Evolutionary conservation across 1,140 invertebrate species (phyloP).

Genomic region (Myzus persicae): DNA sequence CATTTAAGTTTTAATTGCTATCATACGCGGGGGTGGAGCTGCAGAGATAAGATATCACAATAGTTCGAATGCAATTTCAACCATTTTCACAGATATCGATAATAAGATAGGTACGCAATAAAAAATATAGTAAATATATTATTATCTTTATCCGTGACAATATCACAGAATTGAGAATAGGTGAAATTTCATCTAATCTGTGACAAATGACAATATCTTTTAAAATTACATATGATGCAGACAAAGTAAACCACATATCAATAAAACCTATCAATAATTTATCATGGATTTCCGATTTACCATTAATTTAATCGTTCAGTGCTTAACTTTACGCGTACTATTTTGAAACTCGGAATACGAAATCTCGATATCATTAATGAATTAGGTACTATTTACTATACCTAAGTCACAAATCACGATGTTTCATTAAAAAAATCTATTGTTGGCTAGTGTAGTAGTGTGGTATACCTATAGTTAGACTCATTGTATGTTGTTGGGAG

Average conservation of each 20-base stretch:
- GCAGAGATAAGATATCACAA: slow-evolving; percentile 31
- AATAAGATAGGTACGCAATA: not conserved
- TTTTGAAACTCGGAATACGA: not conserved
- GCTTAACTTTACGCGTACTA: not conserved
- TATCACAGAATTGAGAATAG: too few relatives aligned
- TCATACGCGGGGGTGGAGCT: slow-evolving; percentile 42
- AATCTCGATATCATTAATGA: not conserved
- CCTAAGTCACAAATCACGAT: not conserved
- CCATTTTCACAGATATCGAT: not conserved
- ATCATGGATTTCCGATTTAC: too few relatives aligned
- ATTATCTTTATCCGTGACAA: too few relatives aligned
- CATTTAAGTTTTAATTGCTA: slow-evolving; percentile 41
- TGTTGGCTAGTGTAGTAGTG: not conserved
- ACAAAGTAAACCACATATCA: too few relatives aligned
- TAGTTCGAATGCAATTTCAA: not conserved
- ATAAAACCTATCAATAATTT: too few relatives aligned
- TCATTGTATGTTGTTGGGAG: not conserved
- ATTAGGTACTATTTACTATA: too few relatives aligned
- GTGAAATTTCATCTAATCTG: too few relatives aligned
- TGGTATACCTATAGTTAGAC: too few relatives aligned
- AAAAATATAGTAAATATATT: too few relatives aligned
- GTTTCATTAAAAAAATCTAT: not conserved
- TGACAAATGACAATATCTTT: too few relatives aligned
- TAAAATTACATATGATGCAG: too few relatives aligned
- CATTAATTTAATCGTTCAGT: too few relatives aligned